Base-by-base conservation (phyloP, 2,113 vertebrate species). In the Melanostigma gelatinosum region DNA sequence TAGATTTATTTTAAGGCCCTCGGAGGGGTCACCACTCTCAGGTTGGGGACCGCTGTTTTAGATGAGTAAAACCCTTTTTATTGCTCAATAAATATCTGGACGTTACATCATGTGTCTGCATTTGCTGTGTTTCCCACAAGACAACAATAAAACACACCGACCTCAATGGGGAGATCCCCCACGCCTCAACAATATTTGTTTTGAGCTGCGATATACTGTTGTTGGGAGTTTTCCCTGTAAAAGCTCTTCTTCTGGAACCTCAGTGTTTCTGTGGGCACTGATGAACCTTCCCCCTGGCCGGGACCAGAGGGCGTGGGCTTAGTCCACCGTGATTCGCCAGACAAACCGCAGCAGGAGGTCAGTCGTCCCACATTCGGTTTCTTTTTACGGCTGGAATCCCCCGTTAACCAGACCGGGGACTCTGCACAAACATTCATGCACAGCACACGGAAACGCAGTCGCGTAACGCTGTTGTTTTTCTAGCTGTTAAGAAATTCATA, bases 331-430 rank as follows among this genome's bases (percentile, higher is more conserved):
- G 50, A 72, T 78, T 80, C 72, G 58, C 73, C 57, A 70, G 40
- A 82, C 52, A 84, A 85, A 88, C 82, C 87, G 63, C 75, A 79
- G 81, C 77, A 50, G 79, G 90, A 76, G 69, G 70, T 3, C 63
- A 75, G 65, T 80, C 86, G 87, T 87, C 72, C 38, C 61, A 77
- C 66, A 36, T 87, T 63, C 20, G 29, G 32, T 32, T 32, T 32
- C 4, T 69, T 88, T 91, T 91, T 89, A 78, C 9, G 48, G 29
- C 77, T 83, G 88, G 81, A 93, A 88, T 91, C 82, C 83, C 83
- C 91, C 84, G 32, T 82, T 50, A 75, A 58, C n/a, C 34, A 65
- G 85, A 85, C 80, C 15, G 20, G 83, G 80, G 91, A 76, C 79
- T 73, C 77, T 79, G 64, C 34, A 76, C 72, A 90, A 88, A 91